Evolutionary conservation across 2,888 invertebrate genomes (phyloP), one percentile per base, ranked within the genome.

Genomic region (Mythimna vitellina): DNA sequence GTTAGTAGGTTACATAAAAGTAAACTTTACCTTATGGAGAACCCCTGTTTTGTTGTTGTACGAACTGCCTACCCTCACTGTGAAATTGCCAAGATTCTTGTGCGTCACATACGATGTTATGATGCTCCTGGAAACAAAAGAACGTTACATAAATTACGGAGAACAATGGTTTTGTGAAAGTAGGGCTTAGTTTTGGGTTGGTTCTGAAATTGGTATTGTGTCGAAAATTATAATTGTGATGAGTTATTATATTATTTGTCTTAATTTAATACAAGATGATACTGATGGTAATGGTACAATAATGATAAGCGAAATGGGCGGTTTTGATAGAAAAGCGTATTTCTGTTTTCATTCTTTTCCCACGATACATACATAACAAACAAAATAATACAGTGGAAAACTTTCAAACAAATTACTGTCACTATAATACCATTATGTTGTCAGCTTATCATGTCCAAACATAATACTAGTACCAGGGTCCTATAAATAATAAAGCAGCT

Each of bases 31-130:
- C 92, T 92, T 92, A 70, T 87, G 82, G 10, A 93, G 65, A 1
- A 83, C 70, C 0, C 96, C 96, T 20, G 92, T 93, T 78, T 96
- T 96, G 74, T 90, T 91, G 70, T 95, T 96, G 77, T 94, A 96
- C 0, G 94, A 93, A 74, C 94, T 95, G 78, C 95, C 96, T 0
- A 87, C 89, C 38, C 96, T 85, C 20, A 95, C 78, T 0, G 92
- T 89, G 84, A 89, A 94, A 84, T 93, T 92, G 8, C 78, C 84
- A 17, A 95, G 91, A 67, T 92, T 89, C 80, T 90, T 93, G 83
- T 93, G 92, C 22, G 90, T 93, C 67, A 95, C 90, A 81, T 96
- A 95, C 35, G 95, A 92, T 0, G 92, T 87, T 61, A 93, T 89
- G 8, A 92, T 86, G 29, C 87, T 86, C 53, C 95, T 95, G 93